These are phyloP conservation scores for Ips nitidus DNA, from an alignment of 1,140 invertebrate genomes.

Conservation along the genomic window DNA sequence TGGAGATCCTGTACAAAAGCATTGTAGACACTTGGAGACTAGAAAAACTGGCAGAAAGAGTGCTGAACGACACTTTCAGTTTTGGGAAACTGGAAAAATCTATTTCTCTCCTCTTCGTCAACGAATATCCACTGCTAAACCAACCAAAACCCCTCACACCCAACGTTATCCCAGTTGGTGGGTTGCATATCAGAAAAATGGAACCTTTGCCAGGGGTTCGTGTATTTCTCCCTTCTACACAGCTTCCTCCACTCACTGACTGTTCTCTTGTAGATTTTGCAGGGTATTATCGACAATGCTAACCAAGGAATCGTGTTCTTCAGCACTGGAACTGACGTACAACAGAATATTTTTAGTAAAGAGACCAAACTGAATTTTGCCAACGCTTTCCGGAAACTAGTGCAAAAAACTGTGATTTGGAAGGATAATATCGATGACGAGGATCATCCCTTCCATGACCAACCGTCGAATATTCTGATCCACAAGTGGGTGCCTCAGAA, in stretches of 20 bases:
- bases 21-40: neutral
- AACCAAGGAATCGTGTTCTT: conserved; percentile 43
- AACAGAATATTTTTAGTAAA: conserved; percentile 27
- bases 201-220: conserved; percentile 40
- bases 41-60: conserved; percentile 25
- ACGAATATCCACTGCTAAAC: conserved; percentile 53
- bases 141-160: conserved; percentile 53
- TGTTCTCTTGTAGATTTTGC: conserved; percentile 37
- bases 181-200: conserved; percentile 54
- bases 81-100: conserved; percentile 31
- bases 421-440: conserved; percentile 17
- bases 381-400: conserved; percentile 21
- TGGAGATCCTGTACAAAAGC: conserved; percentile 16
- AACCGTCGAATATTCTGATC: conserved; percentile 24
- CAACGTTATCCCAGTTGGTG: conserved; percentile 59
- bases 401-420: conserved; percentile 29
- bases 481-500: conserved; percentile 32
- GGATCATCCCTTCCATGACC: conserved; percentile 17
- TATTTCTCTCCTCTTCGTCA: conserved; percentile 49
- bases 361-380: conserved; percentile 29
- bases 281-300: conserved; percentile 38
- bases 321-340: conserved; percentile 41
- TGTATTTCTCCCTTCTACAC: conserved; percentile 1
- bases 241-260: neutral
- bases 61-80: conserved; percentile 32